Evolutionary conservation across 2,113 vertebrate species (phyloP).

Genomic region (Urocitellus parryii): DNA sequence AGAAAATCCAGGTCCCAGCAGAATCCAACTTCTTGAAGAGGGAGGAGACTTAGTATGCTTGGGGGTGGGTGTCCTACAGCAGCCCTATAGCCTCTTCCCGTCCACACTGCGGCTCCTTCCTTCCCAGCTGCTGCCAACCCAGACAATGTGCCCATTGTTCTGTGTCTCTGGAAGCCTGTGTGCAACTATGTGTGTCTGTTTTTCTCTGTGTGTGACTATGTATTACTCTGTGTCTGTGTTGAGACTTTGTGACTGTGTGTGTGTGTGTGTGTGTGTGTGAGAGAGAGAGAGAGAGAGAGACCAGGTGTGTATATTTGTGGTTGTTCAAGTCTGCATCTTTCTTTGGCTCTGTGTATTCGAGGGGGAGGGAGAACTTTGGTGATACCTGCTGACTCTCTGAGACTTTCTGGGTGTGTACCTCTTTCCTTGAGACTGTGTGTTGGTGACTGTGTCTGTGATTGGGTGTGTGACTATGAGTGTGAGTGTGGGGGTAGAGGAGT

Average conservation of each 20-base stretch:
- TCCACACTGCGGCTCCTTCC: conserved; percentile 74
- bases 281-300: too few relatives aligned
- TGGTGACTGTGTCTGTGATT: conserved; percentile 24
- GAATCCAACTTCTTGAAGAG: conserved; percentile 53
- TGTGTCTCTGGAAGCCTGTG: conserved; percentile 73
- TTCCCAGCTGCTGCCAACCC: conserved; percentile 78
- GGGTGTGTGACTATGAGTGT: neutral
- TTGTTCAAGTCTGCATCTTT: conserved; percentile 11
- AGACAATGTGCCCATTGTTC: conserved; percentile 80
- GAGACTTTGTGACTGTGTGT: conserved; percentile 50
- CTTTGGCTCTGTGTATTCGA: conserved; percentile 10
- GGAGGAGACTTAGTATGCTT: conserved; percentile 26
- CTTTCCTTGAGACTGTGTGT: conserved; percentile 36
- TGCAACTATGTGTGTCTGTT: conserved; percentile 79
- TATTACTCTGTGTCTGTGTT: conserved; percentile 66
- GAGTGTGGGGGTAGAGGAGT: neutral
- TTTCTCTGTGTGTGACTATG: conserved; percentile 78
- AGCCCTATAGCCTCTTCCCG: conserved; percentile 31
- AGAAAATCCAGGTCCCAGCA: conserved; percentile 40
- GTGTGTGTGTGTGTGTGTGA: neutral
- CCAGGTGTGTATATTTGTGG: conserved; percentile 57
- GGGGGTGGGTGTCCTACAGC: neutral
- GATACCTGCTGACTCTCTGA: conserved; percentile 37
- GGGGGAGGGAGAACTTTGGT: conserved; percentile 19
- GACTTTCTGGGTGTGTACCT: conserved; percentile 58